phyloP scores from a whole-genome alignment of 2,797 vertebrate species.

The Myoxocephalus aenaeus region DNA sequence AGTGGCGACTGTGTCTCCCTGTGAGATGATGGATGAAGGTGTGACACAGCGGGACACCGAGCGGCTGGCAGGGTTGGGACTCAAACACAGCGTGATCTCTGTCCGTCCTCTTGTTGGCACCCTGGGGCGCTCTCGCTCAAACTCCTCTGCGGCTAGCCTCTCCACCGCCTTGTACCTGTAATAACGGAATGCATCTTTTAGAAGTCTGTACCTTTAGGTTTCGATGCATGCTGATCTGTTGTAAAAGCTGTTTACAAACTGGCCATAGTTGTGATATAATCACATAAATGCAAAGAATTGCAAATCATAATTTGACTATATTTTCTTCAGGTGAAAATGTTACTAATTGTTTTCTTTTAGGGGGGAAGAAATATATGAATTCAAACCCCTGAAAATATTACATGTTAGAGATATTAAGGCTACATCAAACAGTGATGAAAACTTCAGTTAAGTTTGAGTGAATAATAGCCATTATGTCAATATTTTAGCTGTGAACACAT shows the following conservation, averaged over 20 bases:
- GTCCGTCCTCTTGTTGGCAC: constrained; percentile 86
- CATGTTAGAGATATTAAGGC: not conserved
- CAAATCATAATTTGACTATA: not conserved
- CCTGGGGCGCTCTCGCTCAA: constrained; percentile 87
- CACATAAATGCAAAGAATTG: not conserved
- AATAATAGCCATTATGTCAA: constrained; percentile 13
- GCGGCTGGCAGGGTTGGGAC: constrained; percentile 81
- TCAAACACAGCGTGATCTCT: constrained; percentile 93
- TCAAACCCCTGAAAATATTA: not conserved
- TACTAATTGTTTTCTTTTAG: not conserved
- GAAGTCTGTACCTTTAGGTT: not conserved
- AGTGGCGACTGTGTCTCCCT: constrained; percentile 72
- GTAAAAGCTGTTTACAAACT: not conserved
- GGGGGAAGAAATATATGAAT: not conserved
- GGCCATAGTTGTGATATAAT: not conserved
- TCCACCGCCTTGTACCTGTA: constrained; percentile 95
- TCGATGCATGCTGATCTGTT: not conserved
- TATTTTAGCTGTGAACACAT: constrained; percentile 17
- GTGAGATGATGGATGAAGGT: constrained; percentile 78
- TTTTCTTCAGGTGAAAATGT: not conserved
- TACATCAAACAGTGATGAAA: constrained; percentile 6
- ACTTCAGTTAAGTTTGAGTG: not conserved
- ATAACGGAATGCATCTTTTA: not conserved
- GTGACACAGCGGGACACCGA: constrained; percentile 78
- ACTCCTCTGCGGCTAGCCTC: constrained; percentile 90